Conservation (phyloP, 1,140 invertebrate genomes). For the Platyscapa corneri region DNA sequence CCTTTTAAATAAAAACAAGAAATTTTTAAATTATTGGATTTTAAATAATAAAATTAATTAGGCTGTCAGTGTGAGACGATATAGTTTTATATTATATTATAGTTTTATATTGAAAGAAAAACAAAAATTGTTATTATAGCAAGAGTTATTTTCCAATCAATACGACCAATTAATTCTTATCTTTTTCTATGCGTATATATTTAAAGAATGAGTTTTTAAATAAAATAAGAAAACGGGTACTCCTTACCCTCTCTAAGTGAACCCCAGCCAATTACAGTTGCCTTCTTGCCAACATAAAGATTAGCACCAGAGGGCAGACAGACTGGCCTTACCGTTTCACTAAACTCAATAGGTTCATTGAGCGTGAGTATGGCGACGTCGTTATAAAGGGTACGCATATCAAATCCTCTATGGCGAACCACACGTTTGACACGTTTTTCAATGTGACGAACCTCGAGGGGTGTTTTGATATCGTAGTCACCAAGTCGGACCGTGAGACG, state of each 20-base stretch:
- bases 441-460: conserved; percentile 82
- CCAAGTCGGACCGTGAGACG: conserved; percentile 86
- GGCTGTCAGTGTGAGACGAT: too few relatives aligned
- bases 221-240: not conserved
- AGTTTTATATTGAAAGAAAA: too few relatives aligned
- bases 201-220: not conserved
- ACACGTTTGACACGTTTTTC: conserved; percentile 86
- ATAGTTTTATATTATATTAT: too few relatives aligned
- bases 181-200: too few relatives aligned
- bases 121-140: too few relatives aligned
- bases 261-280: conserved; percentile 90
- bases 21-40: too few relatives aligned
- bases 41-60: too few relatives aligned
- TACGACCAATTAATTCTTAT: too few relatives aligned
- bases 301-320: conserved; percentile 83
- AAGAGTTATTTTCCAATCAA: too few relatives aligned
- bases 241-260: conserved; percentile 83
- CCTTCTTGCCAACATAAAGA: conserved; percentile 80
- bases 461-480: conserved; percentile 86
- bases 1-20: too few relatives aligned
- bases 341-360: conserved; percentile 84
- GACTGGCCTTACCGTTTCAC: conserved; percentile 84
- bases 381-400: conserved; percentile 89
- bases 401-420: conserved; percentile 88
- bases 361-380: conserved; percentile 91